Conservation (phyloP, 2,113 vertebrate genomes). For the Prochilodus magdalenae region DNA sequence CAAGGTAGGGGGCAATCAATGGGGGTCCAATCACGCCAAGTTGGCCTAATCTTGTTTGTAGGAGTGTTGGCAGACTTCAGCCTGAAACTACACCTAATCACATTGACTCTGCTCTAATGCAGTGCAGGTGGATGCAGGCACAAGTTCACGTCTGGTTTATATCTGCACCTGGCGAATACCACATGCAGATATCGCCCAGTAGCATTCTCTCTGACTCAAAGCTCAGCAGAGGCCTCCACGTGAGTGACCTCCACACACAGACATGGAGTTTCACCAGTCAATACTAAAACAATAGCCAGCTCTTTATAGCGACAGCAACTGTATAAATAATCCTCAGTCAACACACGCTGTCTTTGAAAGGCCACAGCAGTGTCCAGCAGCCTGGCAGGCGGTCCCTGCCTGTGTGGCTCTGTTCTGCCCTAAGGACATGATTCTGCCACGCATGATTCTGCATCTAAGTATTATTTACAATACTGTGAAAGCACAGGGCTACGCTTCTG, state of each 20-base stretch:
- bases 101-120: slow-evolving; percentile 10
- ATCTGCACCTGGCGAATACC: slow-evolving; percentile 54
- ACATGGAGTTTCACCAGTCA: background rate
- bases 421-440: slow-evolving; percentile 34
- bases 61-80: background rate
- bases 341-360: slow-evolving; percentile 17
- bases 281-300: background rate
- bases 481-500: slow-evolving; percentile 33
- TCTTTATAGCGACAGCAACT: background rate
- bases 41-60: too few species aligned
- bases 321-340: background rate
- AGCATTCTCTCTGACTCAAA: slow-evolving; percentile 31
- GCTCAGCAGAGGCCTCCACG: slow-evolving; percentile 33
- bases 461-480: slow-evolving; percentile 40
- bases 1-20: too few species aligned
- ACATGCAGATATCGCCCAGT: slow-evolving; percentile 47
- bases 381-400: slow-evolving; percentile 11
- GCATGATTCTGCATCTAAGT: slow-evolving; percentile 26
- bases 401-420: slow-evolving; percentile 8
- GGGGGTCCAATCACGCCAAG: too few species aligned
- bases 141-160: background rate
- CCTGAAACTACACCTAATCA: background rate
- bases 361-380: slow-evolving; percentile 46
- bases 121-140: background rate
- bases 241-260: slow-evolving; percentile 41